phyloP scores from a whole-genome alignment of 2,113 vertebrate genomes.

The Mixornis gularis region DNA sequence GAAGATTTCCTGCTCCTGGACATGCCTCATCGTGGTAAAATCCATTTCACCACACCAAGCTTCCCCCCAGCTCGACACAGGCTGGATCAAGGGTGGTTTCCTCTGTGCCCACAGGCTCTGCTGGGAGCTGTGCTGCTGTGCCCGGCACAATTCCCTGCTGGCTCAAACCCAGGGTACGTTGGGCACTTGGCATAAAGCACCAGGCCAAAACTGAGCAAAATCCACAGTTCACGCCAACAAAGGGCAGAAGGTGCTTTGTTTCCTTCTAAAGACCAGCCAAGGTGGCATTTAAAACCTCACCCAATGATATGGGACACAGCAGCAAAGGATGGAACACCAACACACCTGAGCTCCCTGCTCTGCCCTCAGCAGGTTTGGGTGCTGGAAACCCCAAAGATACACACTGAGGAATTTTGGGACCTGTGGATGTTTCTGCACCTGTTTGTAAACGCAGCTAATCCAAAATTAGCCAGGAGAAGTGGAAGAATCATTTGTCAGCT shows the following conservation, averaged over 20 bases:
- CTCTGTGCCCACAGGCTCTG: neutral
- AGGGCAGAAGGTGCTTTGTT: neutral
- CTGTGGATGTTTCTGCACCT: constrained; percentile 38
- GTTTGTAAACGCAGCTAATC: constrained; percentile 54
- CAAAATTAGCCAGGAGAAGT: constrained; percentile 70
- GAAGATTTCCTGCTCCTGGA: neutral
- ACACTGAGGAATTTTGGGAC: constrained; percentile 13
- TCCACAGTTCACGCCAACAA: neutral
- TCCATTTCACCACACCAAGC: neutral
- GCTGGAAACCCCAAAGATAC: neutral
- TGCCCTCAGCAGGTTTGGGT: neutral
- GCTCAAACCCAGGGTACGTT: neutral
- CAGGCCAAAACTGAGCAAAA: neutral
- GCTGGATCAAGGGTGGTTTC: neutral
- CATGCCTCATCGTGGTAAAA: neutral
- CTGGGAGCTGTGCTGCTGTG: neutral
- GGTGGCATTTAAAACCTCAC: neutral
- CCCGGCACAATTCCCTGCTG: neutral
- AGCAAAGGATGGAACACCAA: neutral
- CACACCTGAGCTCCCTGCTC: neutral
- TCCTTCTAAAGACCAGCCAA: neutral
- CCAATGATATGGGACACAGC: rapidly evolving
- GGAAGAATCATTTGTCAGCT: constrained; percentile 67
- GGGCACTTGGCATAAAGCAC: neutral
- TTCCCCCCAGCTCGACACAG: rapidly evolving